Conservation (phyloP, 1,140 invertebrate species). For the Andrena cerasifolii region DNA sequence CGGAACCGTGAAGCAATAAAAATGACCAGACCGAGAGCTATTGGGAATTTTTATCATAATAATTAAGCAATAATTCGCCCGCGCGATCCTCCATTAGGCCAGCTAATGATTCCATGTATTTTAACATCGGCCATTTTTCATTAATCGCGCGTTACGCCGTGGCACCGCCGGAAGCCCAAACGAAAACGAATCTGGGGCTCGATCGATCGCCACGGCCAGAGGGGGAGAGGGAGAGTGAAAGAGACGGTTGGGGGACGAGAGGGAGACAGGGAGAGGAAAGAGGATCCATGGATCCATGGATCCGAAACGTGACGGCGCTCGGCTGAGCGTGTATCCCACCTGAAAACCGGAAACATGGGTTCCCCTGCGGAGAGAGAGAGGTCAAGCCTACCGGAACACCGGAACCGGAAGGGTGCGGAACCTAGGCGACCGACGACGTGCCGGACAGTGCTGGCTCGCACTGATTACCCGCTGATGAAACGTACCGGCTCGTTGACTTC, state of each 20-base stretch:
- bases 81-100: too few species aligned
- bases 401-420: conserved; percentile 82
- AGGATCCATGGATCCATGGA: conserved; percentile 68
- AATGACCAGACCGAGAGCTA: conserved; percentile 3
- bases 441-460: conserved; percentile 72
- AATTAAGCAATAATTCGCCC: too few species aligned
- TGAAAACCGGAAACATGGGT: conserved; percentile 76
- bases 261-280: conserved; percentile 50
- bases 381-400: conserved; percentile 82
- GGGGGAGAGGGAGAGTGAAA: not conserved
- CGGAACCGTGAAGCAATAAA: conserved; percentile 26
- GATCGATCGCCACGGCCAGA: conserved; percentile 34
- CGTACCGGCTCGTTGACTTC: conserved; percentile 68
- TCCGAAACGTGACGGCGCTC: conserved; percentile 73
- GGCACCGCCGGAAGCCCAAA: conserved; percentile 28
- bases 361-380: conserved; percentile 63
- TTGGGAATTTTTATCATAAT: too few species aligned
- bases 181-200: conserved; percentile 47
- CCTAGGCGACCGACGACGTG: conserved; percentile 73
- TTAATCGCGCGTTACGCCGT: not conserved
- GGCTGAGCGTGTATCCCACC: conserved; percentile 81
- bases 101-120: too few species aligned
- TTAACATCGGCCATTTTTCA: too few species aligned
- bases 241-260: not conserved
- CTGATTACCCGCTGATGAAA: conserved; percentile 79